These are phyloP conservation scores for Epiperipatus broadwayi DNA, from an alignment of 2,888 invertebrate species.

Conservation along the genomic window DNA sequence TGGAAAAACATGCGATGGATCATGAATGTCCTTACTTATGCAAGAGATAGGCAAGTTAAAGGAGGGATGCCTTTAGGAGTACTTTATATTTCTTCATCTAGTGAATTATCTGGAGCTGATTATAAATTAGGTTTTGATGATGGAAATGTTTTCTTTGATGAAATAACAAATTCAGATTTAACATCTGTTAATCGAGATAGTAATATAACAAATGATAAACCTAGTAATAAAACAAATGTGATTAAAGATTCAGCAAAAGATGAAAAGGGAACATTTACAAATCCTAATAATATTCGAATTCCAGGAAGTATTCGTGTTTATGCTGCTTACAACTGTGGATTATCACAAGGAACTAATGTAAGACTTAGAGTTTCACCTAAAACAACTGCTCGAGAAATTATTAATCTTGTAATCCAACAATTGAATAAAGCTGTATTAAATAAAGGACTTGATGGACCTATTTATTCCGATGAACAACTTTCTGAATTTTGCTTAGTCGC, in stretches of 20 bases:
- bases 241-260: no score
- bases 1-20: constrained; percentile 94
- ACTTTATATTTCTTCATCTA: constrained; percentile 18
- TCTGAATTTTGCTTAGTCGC: constrained; percentile 82
- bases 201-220: no score
- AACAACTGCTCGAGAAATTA: constrained; percentile 83
- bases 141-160: no score
- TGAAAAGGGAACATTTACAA: constrained; percentile 15
- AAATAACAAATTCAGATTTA: no score
- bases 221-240: no score
- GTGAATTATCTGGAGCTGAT: no score
- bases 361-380: constrained; percentile 78
- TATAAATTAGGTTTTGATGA: no score
- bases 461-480: constrained; percentile 45
- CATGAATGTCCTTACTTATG: constrained; percentile 81
- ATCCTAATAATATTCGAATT: not conserved
- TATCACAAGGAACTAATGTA: constrained; percentile 76
- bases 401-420: constrained; percentile 84
- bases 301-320: constrained; percentile 49
- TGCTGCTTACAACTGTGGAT: constrained; percentile 85
- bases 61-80: constrained; percentile 28
- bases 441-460: constrained; percentile 60
- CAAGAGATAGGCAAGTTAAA: constrained; percentile 47
- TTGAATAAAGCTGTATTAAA: constrained; percentile 76
- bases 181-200: no score